Percentiles rank a stretch among this genome's conserved stretches.
phyloP scores from a whole-genome alignment of 2,113 vertebrate species.

The Oenanthe melanoleuca region DNA sequence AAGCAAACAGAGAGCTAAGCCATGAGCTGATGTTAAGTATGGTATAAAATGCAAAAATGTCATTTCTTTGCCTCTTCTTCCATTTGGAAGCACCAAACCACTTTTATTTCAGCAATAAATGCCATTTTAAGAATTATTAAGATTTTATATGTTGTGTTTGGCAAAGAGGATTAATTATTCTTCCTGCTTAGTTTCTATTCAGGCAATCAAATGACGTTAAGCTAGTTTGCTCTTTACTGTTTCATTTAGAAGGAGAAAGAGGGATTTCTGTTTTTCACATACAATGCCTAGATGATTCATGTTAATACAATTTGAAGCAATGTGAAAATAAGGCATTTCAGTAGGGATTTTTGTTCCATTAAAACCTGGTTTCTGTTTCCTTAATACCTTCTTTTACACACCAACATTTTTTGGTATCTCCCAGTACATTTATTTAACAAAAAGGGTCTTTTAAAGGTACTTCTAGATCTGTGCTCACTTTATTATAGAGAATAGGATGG shows the following conservation, averaged over 20 bases:
- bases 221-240: constrained; percentile 8
- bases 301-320: background rate
- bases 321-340: background rate
- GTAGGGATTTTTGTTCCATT: background rate
- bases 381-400: background rate
- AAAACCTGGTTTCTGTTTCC: background rate
- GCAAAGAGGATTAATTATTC: constrained; percentile 63
- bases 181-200: constrained; percentile 32
- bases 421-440: background rate
- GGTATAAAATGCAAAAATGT: constrained; percentile 40
- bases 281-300: background rate
- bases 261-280: background rate
- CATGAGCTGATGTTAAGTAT: constrained; percentile 38
- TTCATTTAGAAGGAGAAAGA: background rate
- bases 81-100: constrained; percentile 27
- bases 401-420: background rate
- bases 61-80: constrained; percentile 22
- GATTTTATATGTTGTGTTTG: constrained; percentile 54
- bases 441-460: background rate
- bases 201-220: constrained; percentile 17
- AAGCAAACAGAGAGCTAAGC: constrained; percentile 27
- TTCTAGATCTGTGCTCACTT: background rate
- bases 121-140: constrained; percentile 54
- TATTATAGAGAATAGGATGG: background rate
- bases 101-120: constrained; percentile 51